Base-by-base conservation (phyloP, 2,888 invertebrate species). In the Seira ritae region DNA sequence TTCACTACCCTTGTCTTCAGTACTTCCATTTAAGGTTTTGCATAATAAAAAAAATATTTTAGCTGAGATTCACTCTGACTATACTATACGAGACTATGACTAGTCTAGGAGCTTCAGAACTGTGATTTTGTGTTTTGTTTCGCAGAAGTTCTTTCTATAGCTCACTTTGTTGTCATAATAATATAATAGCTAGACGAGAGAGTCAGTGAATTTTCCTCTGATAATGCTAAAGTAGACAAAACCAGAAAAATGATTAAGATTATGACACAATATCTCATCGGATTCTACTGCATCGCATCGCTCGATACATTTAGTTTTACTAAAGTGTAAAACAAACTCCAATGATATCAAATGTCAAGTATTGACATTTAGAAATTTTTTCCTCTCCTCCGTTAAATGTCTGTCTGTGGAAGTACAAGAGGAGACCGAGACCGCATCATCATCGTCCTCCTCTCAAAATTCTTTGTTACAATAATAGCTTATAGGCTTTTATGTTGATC, bases 331-430 rank as follows among this genome's bases (percentile, higher is more conserved):
- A 62, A 31, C 42, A 55, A 74, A 50, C 67, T 74, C 87, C 80
- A 87, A 84, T 87, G 80, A 75, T 86, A 72, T 87, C 80, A 88
- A 88, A 88, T 88, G 88, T 87, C 88, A 88, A 74, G 78, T 46
- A 73, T 85, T 88, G 88, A 87, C 88, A 88, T 88, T 87, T 87
- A 82, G 66, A 68, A 42, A 1, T 66, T 23, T 69, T 74, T 37
- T 62, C 62, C 3, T 62, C 15, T 50, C 12, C 15, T 50, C 15
- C 15, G 65, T 72, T 73, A 73, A 73, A 73, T 73, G 72, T 62
- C 72, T 70, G 15, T 31, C 8, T n/a, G 22, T 20, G 31, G 8
- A 31, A 31, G 31, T 4, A 31, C 31, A 8, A 8, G 62, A 22
- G 20, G 62, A 20, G n/a, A n/a, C n/a, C 10, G 20, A 20, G 22